phyloP scores from a whole-genome alignment of 2,888 invertebrate genomes.

The Pelosia muscerda region DNA sequence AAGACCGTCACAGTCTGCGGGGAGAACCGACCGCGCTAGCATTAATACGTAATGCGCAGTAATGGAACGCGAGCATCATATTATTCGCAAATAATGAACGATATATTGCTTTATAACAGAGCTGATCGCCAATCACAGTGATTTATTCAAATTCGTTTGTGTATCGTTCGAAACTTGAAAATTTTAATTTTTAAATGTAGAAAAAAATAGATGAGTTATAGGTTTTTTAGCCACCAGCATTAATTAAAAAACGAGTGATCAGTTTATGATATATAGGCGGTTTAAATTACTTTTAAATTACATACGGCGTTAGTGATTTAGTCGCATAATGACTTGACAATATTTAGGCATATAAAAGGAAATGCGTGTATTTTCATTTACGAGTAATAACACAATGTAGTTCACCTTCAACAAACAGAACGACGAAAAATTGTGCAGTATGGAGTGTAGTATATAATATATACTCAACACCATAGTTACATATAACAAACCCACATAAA shows the following conservation, averaged over 20 bases:
- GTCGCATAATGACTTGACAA: too few relatives aligned
- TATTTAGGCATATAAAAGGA: background rate
- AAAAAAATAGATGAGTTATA: background rate
- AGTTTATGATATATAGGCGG: background rate
- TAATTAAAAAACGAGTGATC: background rate
- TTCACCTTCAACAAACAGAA: background rate
- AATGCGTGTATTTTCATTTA: background rate
- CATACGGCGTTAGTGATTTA: too few relatives aligned
- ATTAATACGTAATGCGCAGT: constrained; percentile 75
- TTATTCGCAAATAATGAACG: constrained; percentile 47
- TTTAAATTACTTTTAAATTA: background rate
- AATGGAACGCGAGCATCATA: constrained; percentile 65
- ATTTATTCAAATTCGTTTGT: constrained; percentile 24
- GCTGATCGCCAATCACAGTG: constrained; percentile 26
- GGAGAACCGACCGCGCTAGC: constrained; percentile 47
- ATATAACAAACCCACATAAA: constrained; percentile 30
- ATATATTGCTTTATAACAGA: constrained; percentile 41
- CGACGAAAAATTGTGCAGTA: background rate
- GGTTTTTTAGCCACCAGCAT: background rate
- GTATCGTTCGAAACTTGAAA: constrained; percentile 1
- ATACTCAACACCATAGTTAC: background rate
- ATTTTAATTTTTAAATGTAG: background rate
- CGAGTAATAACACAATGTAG: too few relatives aligned
- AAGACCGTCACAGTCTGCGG: constrained; percentile 49
- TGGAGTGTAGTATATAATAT: background rate